phyloP scores from a whole-genome alignment of 2,797 vertebrate genomes.

The Scarus forsteni region DNA sequence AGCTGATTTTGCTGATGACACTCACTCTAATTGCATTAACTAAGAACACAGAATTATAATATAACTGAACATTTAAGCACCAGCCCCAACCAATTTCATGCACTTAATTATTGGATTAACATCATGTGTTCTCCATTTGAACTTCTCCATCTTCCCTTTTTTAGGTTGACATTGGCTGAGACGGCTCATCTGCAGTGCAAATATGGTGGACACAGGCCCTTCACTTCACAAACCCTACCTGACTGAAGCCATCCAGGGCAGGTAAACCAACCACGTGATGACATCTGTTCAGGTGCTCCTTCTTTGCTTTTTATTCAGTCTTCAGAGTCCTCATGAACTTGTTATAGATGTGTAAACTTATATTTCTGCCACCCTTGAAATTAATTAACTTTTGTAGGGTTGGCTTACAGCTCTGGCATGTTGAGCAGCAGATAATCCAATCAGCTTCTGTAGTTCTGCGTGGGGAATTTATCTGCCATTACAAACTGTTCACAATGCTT shows the following conservation, averaged over 20 bases:
- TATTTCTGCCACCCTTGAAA: conserved; percentile 34
- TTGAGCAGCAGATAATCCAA: conserved; percentile 38
- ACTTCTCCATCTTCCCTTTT: no score
- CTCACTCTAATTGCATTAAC: no score
- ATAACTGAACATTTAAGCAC: no score
- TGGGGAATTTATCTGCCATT: conserved; percentile 28
- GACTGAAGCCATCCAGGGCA: background rate
- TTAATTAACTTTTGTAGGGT: conserved; percentile 30
- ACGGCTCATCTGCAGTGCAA: no score
- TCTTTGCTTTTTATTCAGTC: conserved; percentile 11
- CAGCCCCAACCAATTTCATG: no score
- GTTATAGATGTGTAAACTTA: conserved; percentile 10
- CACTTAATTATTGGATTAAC: no score
- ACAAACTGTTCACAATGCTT: conserved; percentile 36
- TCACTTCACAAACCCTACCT: no score
- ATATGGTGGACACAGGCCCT: no score
- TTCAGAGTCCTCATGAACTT: background rate
- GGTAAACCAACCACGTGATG: conserved; percentile 1
- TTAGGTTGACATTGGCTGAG: no score
- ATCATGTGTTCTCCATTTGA: no score
- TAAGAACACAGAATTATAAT: no score
- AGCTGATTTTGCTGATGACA: no score
- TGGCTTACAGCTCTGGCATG: conserved; percentile 24
- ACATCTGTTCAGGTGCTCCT: conserved; percentile 10
- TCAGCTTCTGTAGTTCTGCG: conserved; percentile 38